Evolutionary conservation across 92 coral and sea anemone genomes (phyloP).

Genomic region (Porites cylindrica): DNA sequence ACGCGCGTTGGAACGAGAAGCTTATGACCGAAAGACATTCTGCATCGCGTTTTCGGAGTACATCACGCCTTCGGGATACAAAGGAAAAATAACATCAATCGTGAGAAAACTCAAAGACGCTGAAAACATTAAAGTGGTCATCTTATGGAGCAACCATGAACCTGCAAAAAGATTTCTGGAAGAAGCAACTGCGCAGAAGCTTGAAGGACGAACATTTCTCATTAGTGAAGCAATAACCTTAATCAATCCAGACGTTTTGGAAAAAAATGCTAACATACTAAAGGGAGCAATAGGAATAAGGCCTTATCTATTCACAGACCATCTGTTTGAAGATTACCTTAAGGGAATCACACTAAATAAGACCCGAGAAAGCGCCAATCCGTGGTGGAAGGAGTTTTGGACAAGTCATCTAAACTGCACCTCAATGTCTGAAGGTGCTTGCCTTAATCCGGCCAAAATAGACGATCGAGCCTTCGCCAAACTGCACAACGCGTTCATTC

Average conservation of each 20-base stretch:
- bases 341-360: constrained; percentile 48
- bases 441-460: constrained; percentile 27
- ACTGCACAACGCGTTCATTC: constrained; percentile 71
- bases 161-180: constrained; percentile 79
- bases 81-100: constrained; percentile 72
- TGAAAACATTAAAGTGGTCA: constrained; percentile 69
- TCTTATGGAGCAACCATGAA: constrained; percentile 85
- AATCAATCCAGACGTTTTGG: constrained; percentile 61
- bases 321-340: constrained; percentile 50
- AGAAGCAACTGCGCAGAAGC: constrained; percentile 70
- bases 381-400: constrained; percentile 89
- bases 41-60: constrained; percentile 87
- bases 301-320: constrained; percentile 58
- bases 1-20: constrained; percentile 82
- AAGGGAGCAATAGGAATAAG: constrained; percentile 75
- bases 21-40: constrained; percentile 78
- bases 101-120: constrained; percentile 76
- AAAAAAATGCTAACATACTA: constrained; percentile 60
- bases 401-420: constrained; percentile 50
- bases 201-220: constrained; percentile 81
- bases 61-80: constrained; percentile 79
- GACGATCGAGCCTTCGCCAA: constrained; percentile 43
- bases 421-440: neutral
- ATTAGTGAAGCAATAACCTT: constrained; percentile 79
- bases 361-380: constrained; percentile 42